Evolutionary conservation across 2,113 vertebrate genomes (phyloP), one percentile per base, ranked within the genome.

Genomic region (Canis aureus): DNA sequence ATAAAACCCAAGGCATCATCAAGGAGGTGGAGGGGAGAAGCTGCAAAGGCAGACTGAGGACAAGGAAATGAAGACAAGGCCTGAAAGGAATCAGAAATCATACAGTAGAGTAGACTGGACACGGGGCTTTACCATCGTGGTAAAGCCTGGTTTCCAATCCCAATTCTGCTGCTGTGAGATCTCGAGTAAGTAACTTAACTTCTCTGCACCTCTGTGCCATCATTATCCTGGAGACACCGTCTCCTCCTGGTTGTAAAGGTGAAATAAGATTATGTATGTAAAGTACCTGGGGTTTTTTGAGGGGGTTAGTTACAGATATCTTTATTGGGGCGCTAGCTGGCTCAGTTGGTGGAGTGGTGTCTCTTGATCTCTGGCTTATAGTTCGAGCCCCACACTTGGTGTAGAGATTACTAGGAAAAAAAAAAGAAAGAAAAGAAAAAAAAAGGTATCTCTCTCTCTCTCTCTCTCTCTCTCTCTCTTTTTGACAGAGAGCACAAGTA

Each of bases 291-390:
- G 16, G 62, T 15, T 38, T 69, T 69, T 67, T 67, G 32, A 59
- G 4, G 27, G 43, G 43, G 43, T 43, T 43, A 66, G 62, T 67
- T 78, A 78, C 98, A 97, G 98, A 98, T 98, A 99, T 98, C 98
- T 98, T 98, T 99, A 99, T 99, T 99, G 98, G 17, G 67, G 32
- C 3, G 17, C 32, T 69, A 35, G 67, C 8, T 35, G 67, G 67
- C 32, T 35, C 67, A 4, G 32, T 69, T 69, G 32, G 67, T 9
- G 16, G 17, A 19, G 16, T 0, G 3, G 32, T 43, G 32, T 1
- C 3, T 69, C 67, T 69, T 2, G 3, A 35, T 69, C 17, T 69
- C 8, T 19, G 67, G 67, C 32, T 69, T 8, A 3, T 69, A 35
- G 29, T 20, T 69, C 8, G 3, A 35, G 67, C 32, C 32, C 17